A percentile compares a stretch with the other conserved stretches of the same genome.
These are phyloP conservation scores for Grallaria varia DNA, from an alignment of 2,113 vertebrate genomes.

Conservation along the genomic window DNA sequence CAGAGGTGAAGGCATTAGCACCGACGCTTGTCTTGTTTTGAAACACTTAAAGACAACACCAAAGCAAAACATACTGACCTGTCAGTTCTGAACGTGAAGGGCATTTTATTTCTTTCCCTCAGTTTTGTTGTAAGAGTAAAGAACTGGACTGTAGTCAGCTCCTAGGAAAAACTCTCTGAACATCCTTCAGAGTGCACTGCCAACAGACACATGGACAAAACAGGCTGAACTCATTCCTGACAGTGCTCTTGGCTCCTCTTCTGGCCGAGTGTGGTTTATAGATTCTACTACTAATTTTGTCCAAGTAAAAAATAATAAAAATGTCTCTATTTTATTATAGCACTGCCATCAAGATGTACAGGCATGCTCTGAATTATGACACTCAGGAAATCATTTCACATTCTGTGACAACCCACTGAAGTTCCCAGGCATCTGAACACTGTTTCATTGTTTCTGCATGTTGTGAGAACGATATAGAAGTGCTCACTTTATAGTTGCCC, in stretches of 20 bases:
- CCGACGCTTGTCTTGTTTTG: not conserved
- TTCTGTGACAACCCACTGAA: not conserved
- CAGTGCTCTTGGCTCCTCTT: not conserved
- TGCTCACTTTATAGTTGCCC: not conserved
- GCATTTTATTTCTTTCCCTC: not conserved
- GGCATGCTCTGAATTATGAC: not conserved
- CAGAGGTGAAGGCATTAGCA: not conserved
- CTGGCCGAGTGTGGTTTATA: not conserved
- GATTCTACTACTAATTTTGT: not conserved
- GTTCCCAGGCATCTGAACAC: not conserved
- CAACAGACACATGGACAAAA: rapidly evolving
- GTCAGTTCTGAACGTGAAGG: not conserved
- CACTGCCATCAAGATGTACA: not conserved
- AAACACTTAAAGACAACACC: not conserved
- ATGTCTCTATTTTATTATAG: not conserved
- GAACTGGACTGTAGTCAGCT: not conserved
- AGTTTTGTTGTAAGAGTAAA: not conserved
- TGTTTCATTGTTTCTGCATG: not conserved
- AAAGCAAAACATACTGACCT: not conserved
- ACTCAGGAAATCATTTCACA: not conserved
- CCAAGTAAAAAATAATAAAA: not conserved
- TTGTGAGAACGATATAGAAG: not conserved
- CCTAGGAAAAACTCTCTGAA: not conserved
- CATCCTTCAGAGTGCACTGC: not conserved
- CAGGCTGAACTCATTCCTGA: not conserved